Conservation (phyloP, 2,113 vertebrate species). For the Drymodes brunneopygia region DNA sequence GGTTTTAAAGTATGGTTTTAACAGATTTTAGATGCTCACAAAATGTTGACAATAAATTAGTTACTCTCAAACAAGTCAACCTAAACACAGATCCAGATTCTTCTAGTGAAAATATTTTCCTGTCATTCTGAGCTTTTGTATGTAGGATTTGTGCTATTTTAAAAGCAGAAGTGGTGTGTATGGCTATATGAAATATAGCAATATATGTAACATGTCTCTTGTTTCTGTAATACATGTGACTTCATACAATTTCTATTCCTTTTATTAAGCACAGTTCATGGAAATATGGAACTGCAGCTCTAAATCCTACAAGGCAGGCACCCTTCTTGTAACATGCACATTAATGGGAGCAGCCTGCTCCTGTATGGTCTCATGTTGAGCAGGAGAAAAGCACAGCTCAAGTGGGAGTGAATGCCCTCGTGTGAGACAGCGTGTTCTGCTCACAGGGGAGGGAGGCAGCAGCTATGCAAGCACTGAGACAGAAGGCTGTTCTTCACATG, state of each 20-base stretch:
- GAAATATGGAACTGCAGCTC: not conserved
- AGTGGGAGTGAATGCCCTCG: not conserved
- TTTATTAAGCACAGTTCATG: not conserved
- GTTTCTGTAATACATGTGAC: not conserved
- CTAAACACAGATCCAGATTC: not conserved
- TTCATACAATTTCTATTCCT: not conserved
- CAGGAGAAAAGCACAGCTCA: not conserved
- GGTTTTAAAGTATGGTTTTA: not conserved
- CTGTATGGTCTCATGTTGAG: accelerated
- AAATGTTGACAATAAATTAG: not conserved
- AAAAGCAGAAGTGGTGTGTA: not conserved
- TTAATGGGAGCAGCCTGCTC: not conserved
- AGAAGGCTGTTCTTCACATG: not conserved
- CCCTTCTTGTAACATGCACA: not conserved
- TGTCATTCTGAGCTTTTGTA: not conserved
- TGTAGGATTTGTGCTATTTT: not conserved
- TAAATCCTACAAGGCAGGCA: not conserved
- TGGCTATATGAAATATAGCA: not conserved
- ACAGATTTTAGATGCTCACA: not conserved
- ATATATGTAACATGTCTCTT: not conserved
- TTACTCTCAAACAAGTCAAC: not conserved
- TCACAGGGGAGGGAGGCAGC: not conserved
- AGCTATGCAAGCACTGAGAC: not conserved
- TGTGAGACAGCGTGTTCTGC: not conserved
- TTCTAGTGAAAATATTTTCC: not conserved